These are phyloP conservation scores for Myotis daubentonii DNA, from an alignment of 2,797 vertebrate genomes.

Conservation along the genomic window DNA sequence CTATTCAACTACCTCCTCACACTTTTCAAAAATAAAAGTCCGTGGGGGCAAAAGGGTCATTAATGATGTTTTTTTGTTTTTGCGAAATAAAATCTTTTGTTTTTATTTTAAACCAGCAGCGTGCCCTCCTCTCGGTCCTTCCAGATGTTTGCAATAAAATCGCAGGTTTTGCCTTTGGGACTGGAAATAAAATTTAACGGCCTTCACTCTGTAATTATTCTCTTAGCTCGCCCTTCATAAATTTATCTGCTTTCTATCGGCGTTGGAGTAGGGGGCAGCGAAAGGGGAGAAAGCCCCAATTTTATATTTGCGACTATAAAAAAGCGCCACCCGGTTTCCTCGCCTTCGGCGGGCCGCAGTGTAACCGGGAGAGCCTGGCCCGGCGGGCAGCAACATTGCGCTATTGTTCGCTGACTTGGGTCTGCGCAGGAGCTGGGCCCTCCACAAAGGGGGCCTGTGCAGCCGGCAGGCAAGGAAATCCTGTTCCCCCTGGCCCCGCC, in stretches of 20 bases:
- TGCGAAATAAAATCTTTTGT: constrained; percentile 84
- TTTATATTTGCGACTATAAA: constrained; percentile 83
- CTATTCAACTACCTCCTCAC: background rate
- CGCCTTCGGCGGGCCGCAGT: constrained; percentile 76
- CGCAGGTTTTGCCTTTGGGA: constrained; percentile 89
- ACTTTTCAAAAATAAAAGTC: constrained; percentile 62
- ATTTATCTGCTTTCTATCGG: constrained; percentile 89
- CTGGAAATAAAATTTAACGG: constrained; percentile 89
- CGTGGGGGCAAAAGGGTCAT: constrained; percentile 64
- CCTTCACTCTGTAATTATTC: constrained; percentile 90
- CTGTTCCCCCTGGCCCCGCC: constrained; percentile 55
- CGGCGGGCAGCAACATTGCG: constrained; percentile 64
- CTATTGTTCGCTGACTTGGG: constrained; percentile 62
- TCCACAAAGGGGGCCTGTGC: constrained; percentile 78
- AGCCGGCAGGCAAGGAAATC: constrained; percentile 68
- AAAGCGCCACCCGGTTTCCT: constrained; percentile 79
- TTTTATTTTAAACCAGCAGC: constrained; percentile 85
- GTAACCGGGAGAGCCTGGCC: background rate
- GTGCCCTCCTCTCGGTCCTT: constrained; percentile 84
- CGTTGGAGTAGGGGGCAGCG: constrained; percentile 69
- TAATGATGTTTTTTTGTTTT: constrained; percentile 84
- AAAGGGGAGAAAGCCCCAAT: constrained; percentile 78
- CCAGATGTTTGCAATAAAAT: constrained; percentile 91
- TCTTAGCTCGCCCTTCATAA: constrained; percentile 89
- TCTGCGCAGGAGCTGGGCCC: constrained; percentile 49